phyloP scores from a whole-genome alignment of 2,888 invertebrate species.

The Drosophila picticornis region DNA sequence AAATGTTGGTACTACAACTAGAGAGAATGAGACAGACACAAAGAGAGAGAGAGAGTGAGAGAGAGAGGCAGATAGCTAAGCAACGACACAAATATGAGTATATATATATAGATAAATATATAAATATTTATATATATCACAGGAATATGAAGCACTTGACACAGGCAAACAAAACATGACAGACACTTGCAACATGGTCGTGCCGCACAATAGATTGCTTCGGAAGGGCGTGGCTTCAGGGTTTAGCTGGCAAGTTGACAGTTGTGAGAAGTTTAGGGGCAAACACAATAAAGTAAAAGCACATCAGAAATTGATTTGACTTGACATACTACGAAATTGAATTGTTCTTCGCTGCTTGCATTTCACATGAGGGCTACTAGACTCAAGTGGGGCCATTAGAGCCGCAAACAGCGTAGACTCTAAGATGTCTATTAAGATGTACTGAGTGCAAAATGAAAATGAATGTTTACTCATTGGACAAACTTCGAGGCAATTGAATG shows the following conservation, averaged over 20 bases:
- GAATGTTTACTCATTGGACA: neutral
- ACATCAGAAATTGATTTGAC: constrained; percentile 53
- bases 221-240: neutral
- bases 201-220: constrained; percentile 2
- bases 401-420: neutral
- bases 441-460: neutral
- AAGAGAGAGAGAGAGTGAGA: neutral
- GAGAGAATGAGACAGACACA: neutral
- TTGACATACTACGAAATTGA: constrained; percentile 32
- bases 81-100: neutral
- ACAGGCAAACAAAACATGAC: constrained; percentile 73
- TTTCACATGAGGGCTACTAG: constrained; percentile 23
- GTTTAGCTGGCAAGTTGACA: constrained; percentile 35
- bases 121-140: constrained; percentile 36
- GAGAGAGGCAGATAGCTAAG: neutral
- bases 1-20: neutral
- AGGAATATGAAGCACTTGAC: constrained; percentile 62
- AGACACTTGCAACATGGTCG: constrained; percentile 45
- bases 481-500: neutral
- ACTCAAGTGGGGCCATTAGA: constrained; percentile 26
- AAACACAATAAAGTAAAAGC: constrained; percentile 38
- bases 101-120: constrained; percentile 19
- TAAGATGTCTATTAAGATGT: neutral
- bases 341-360: constrained; percentile 34
- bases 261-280: constrained; percentile 15